These are phyloP conservation scores for Ceratosolen fusciceps DNA, from an alignment of 1,140 invertebrate species.

Conservation along the genomic window DNA sequence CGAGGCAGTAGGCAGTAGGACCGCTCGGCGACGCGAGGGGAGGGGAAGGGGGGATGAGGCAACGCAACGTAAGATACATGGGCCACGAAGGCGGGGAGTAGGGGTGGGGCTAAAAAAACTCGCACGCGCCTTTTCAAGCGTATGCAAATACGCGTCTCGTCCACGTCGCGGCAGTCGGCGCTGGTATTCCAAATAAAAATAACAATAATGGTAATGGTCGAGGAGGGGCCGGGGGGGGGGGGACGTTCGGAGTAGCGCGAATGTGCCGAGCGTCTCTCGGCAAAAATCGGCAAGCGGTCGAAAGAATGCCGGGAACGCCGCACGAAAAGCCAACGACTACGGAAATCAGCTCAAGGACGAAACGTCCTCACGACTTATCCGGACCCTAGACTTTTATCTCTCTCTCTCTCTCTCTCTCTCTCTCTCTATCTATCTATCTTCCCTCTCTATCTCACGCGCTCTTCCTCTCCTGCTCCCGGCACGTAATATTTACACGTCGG, in stretches of 20 bases:
- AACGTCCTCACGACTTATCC: neutral
- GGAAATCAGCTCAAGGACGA: neutral
- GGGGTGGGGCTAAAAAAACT: neutral
- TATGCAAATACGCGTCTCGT: conserved; percentile 22
- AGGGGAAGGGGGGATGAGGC: neutral
- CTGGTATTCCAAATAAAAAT: conserved; percentile 41
- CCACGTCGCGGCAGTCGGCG: neutral
- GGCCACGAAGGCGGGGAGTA: neutral
- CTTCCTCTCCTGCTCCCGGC: too few species aligned
- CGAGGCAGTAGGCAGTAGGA: neutral
- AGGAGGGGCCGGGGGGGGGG: too few species aligned
- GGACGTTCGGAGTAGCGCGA: neutral
- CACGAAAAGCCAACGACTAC: too few species aligned
- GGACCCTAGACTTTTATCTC: neutral
- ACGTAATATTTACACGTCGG: too few species aligned
- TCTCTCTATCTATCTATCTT: neutral
- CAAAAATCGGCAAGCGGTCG: conserved; percentile 13
- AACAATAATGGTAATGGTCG: too few species aligned
- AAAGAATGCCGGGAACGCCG: neutral
- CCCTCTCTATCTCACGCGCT: too few species aligned
- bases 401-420: neutral
- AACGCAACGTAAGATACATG: too few species aligned
- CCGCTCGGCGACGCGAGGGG: neutral
- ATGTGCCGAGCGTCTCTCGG: neutral
- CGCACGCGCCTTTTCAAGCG: neutral